phyloP scores from a whole-genome alignment of 2,797 vertebrate genomes.

The Sebastes nivosus region DNA sequence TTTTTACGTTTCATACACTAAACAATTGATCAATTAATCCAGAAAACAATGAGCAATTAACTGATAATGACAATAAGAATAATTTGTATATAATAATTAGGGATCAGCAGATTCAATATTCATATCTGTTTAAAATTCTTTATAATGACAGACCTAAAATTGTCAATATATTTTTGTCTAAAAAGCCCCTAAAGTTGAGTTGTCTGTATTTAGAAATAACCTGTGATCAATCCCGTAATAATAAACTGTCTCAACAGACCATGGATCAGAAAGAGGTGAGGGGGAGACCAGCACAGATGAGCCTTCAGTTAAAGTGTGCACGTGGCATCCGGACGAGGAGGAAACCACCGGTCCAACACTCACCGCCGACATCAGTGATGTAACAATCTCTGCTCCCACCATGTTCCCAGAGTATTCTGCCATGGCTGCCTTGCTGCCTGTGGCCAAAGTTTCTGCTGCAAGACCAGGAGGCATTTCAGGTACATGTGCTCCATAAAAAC shows the following conservation, averaged over 20 bases:
- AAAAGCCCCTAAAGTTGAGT: neutral
- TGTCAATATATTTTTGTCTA: neutral
- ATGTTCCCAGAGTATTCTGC: neutral
- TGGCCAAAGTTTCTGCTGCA: slow-evolving; percentile 79
- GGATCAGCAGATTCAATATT: neutral
- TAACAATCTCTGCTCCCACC: neutral
- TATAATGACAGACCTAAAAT: neutral
- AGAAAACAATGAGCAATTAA: no score
- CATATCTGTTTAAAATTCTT: neutral
- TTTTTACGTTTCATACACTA: neutral
- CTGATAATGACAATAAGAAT: rapidly evolving
- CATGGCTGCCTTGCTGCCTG: slow-evolving; percentile 71
- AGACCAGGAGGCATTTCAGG: slow-evolving; percentile 72
- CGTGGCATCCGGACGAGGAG: slow-evolving; percentile 30
- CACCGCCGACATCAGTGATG: slow-evolving; percentile 8
- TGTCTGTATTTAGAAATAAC: neutral
- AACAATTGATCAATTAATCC: rapidly evolving
- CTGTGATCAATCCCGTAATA: neutral
- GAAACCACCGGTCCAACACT: neutral
- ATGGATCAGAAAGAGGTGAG: neutral
- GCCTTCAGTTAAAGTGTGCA: slow-evolving; percentile 28
- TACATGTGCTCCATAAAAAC: slow-evolving; percentile 39
- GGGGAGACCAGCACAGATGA: slow-evolving; percentile 10
- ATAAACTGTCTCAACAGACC: slow-evolving; percentile 24
- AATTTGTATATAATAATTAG: neutral